phyloP scores from a whole-genome alignment of 2,113 vertebrate species.

The Pelobates fuscus region DNA sequence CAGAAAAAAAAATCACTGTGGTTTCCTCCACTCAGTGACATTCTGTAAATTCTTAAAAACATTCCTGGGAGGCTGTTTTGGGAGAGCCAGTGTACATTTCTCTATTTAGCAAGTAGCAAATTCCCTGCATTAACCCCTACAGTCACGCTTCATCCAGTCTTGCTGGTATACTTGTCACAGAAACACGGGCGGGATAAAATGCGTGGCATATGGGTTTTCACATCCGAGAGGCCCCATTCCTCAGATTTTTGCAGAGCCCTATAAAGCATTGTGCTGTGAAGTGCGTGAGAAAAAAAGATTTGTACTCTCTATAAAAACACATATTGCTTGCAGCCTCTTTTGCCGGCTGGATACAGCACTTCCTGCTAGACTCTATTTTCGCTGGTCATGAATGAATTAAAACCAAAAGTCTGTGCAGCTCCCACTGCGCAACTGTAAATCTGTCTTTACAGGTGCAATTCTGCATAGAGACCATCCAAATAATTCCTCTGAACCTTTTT shows the following conservation, averaged over 20 bases:
- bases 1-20: background rate
- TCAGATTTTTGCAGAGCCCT: too few species aligned
- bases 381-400: background rate
- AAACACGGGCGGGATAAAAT: too few species aligned
- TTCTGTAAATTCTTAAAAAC: slow-evolving; percentile 20
- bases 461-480: background rate
- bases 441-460: background rate
- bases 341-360: too few species aligned
- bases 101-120: background rate
- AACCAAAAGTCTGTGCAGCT: background rate
- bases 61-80: slow-evolving; percentile 15
- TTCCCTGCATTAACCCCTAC: slow-evolving; percentile 18
- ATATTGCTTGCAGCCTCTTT: background rate
- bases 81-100: background rate
- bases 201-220: too few species aligned
- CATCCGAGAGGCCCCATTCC: too few species aligned
- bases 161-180: too few species aligned
- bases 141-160: too few species aligned
- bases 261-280: too few species aligned
- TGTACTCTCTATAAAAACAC: background rate
- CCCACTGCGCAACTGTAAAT: background rate
- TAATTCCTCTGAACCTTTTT: background rate
- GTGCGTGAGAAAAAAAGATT: background rate
- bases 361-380: background rate
- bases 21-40: slow-evolving; percentile 13